Conservation (phyloP, 2,113 vertebrate species). For the Urocynchramus pylzowi region DNA sequence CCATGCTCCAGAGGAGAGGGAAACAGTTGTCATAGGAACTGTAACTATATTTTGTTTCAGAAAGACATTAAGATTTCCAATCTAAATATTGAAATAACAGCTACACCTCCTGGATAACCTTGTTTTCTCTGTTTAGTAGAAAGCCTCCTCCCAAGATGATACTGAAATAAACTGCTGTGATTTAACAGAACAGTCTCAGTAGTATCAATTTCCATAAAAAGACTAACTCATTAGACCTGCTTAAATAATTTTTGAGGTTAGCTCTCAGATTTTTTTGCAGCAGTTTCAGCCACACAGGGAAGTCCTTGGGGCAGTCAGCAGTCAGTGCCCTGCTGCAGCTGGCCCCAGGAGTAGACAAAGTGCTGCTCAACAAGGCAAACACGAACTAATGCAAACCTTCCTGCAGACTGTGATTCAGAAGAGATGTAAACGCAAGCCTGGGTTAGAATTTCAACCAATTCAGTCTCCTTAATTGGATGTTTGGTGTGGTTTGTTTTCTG, state of each 20-base stretch:
- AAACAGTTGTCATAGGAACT: slow-evolving; percentile 64
- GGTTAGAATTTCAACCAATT: neutral
- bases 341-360: neutral
- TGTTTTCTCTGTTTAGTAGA: neutral
- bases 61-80: neutral
- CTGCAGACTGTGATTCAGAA: neutral
- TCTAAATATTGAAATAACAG: slow-evolving; percentile 18
- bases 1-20: neutral
- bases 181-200: neutral
- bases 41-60: neutral
- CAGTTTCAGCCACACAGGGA: neutral
- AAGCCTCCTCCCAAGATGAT: neutral
- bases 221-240: neutral
- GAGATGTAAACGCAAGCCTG: neutral
- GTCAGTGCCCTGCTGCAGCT: neutral
- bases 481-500: neutral
- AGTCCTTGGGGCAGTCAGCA: neutral
- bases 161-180: neutral
- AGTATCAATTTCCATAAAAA: neutral
- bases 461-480: neutral
- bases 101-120: neutral
- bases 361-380: neutral
- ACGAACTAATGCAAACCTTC: neutral
- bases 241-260: neutral
- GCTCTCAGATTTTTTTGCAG: neutral